Evolutionary conservation across 2,888 invertebrate species (phyloP).

Genomic region (Volucella bombylans): DNA sequence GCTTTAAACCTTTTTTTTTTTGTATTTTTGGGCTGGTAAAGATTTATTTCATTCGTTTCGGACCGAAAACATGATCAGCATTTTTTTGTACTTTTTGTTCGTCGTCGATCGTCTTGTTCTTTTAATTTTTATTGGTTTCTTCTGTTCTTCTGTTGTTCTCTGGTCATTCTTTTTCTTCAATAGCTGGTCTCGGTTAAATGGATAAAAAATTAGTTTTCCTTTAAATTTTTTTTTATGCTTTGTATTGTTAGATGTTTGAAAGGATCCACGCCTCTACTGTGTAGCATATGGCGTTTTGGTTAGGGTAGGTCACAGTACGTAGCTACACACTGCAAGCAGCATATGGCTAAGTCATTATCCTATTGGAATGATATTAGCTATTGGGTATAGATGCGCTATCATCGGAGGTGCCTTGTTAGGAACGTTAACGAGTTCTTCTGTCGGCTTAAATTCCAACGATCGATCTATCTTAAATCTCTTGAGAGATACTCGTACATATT

Average conservation of each 20-base stretch:
- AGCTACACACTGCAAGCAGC: slow-evolving; percentile 1
- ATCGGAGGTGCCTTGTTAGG: slow-evolving; percentile 71
- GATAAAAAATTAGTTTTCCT: slow-evolving; percentile 71
- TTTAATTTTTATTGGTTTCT: slow-evolving; percentile 73
- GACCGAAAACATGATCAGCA: slow-evolving; percentile 66
- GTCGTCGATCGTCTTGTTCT: slow-evolving; percentile 27
- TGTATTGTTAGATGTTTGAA: neutral
- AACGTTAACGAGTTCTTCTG: slow-evolving; percentile 66
- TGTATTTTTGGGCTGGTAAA: slow-evolving; percentile 10
- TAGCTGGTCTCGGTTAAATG: slow-evolving; percentile 66
- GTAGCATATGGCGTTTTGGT: slow-evolving; percentile 70
- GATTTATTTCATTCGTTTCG: slow-evolving; percentile 72
- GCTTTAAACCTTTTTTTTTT: slow-evolving; percentile 40
- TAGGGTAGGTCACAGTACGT: slow-evolving; percentile 62
- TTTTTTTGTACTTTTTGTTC: slow-evolving; percentile 39
- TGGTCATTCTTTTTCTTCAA: neutral
- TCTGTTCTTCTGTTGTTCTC: slow-evolving; percentile 54
- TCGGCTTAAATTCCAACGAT: slow-evolving; percentile 57
- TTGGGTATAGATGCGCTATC: slow-evolving; percentile 48
- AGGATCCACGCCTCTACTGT: slow-evolving; percentile 68
- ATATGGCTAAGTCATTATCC: slow-evolving; percentile 67
- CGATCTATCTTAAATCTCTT: slow-evolving; percentile 67
- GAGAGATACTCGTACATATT: slow-evolving; percentile 32
- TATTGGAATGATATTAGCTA: slow-evolving; percentile 69
- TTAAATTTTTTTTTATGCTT: slow-evolving; percentile 17